Evolutionary conservation across 1,140 invertebrate genomes (phyloP), one percentile per base, ranked within the genome.

Genomic region (Dryas iulia): DNA sequence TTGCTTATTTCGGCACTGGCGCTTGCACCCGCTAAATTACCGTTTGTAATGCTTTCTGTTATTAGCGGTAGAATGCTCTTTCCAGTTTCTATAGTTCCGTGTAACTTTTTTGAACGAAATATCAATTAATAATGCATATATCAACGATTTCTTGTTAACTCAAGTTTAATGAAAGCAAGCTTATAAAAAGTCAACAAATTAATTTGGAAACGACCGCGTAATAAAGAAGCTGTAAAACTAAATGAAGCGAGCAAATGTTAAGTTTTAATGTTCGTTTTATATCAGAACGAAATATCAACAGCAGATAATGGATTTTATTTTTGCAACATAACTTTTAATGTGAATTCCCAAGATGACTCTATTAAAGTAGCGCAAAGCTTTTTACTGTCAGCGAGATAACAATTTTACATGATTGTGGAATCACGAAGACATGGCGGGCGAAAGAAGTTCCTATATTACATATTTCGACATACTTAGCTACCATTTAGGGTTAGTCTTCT

Each of bases 1-100:
- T 77, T 47, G 74, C 79, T 83, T 77, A 83, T 86, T 89, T 86
- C 72, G 82, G 79, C 78, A 82, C 74, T 73, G 77, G 77, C 79
- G 78, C 74, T 78, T 83, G 73, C 65, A 74, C 73, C 64, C 71
- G 74, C 77, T 66, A 73, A 76, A 73, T 73, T 71, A 68, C 60
- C 67, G 67, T 69, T 69, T 60, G 53, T 35, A 62, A 82, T 75
- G 80, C 80, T 83, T 86, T 82, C 86, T 86, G 83, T 83, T 78
- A 82, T 83, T 82, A 83, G 75, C 67, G 65, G 52, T 60, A 54
- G 76, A 63, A 47, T 62, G 24, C 63, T 64, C 71, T 66, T 72
- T 77, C 68, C 59, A 72, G 62, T 69, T 62, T 68, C 23, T 59
- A 21, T 67, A 59, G 33, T 26, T 72, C 68, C 54, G 25, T 47